These are phyloP conservation scores for Alfaro cultratus DNA, from an alignment of 2,797 vertebrate genomes.

Conservation along the genomic window DNA sequence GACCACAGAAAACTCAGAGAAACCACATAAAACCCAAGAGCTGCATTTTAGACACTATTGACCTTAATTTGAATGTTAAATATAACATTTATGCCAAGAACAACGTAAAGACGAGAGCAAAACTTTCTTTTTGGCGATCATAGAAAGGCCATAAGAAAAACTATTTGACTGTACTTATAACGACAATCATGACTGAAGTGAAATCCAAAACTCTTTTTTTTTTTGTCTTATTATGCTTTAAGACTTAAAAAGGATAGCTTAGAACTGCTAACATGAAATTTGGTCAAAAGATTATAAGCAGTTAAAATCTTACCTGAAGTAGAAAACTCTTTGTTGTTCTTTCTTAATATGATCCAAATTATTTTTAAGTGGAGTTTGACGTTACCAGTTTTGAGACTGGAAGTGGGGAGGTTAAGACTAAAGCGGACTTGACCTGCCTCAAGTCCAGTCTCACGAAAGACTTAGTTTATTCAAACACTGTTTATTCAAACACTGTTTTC, in stretches of 20 bases:
- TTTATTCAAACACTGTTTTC: background rate
- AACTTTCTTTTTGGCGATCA: background rate
- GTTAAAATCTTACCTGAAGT: background rate
- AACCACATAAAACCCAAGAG: background rate
- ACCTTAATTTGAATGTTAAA: conserved; percentile 4
- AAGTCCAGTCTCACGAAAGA: background rate
- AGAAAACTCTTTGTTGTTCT: background rate
- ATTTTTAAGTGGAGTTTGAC: background rate
- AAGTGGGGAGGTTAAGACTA: background rate
- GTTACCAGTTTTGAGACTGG: background rate
- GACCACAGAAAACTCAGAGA: background rate
- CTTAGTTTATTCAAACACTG: background rate
- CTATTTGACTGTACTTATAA: background rate
- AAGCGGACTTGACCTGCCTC: background rate
- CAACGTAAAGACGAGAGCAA: background rate
- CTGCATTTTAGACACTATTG: background rate
- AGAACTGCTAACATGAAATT: background rate
- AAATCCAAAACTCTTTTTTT: background rate
- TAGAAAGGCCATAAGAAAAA: background rate
- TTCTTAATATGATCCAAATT: background rate
- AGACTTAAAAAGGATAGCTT: background rate
- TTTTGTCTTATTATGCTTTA: background rate
- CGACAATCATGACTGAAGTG: background rate
- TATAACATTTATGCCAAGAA: background rate
- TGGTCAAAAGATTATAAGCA: background rate